phyloP scores from a whole-genome alignment of 23 tunicate species.

The Phallusia fumigata region DNA sequence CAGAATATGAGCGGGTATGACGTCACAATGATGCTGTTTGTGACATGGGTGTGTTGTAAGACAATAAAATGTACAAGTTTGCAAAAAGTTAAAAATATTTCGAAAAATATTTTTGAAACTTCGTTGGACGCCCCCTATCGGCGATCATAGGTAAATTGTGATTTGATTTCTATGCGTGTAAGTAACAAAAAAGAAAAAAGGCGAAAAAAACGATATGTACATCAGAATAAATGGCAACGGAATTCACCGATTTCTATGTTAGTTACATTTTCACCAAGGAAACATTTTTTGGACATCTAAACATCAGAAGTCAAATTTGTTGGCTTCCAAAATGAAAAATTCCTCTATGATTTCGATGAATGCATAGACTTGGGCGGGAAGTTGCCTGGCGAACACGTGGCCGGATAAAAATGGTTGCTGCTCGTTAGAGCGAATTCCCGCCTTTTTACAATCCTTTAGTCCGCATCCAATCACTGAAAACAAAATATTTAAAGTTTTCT shows the following conservation, averaged over 20 bases:
- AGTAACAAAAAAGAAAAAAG: background rate
- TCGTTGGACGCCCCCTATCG: background rate
- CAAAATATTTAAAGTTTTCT: background rate
- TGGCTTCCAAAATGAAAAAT: background rate
- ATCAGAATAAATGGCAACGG: background rate
- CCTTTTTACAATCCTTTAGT: background rate
- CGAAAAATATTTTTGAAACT: background rate
- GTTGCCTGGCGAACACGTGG: background rate
- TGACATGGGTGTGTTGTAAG: too few species aligned
- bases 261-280: too few species aligned
- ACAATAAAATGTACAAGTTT: too few species aligned
- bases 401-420: background rate
- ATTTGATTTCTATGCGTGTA: background rate
- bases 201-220: background rate
- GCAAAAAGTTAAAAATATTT: background rate
- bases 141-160: background rate
- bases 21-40: too few species aligned
- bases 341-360: background rate
- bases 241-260: background rate
- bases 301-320: too few species aligned
- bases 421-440: background rate
- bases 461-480: background rate
- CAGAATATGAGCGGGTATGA: too few species aligned
- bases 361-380: slow-evolving; percentile 4
- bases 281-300: too few species aligned